phyloP scores from a whole-genome alignment of 2,888 invertebrate genomes.

The Cordilura impudica region DNA sequence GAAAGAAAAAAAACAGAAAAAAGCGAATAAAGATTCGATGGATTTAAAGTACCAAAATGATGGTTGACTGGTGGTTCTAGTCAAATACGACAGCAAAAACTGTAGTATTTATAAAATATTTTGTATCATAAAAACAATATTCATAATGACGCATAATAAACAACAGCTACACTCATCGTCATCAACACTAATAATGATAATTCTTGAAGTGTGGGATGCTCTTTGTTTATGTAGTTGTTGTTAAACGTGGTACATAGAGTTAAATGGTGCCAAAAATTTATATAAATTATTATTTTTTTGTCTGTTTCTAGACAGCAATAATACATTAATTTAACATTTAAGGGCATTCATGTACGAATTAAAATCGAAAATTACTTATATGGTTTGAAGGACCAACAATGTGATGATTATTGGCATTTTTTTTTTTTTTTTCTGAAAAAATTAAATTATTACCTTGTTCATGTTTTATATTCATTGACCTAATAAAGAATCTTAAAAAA shows the following conservation, averaged over 20 bases:
- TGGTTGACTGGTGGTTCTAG: background rate
- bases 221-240: conserved; percentile 1
- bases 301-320: conserved; percentile 7
- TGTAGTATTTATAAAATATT: no score
- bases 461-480: no score
- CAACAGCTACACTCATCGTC: background rate
- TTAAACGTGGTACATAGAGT: background rate
- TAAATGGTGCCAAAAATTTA: conserved; percentile 36
- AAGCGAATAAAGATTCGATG: background rate
- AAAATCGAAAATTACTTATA: background rate
- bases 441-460: no score
- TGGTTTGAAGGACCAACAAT: no score
- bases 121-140: background rate
- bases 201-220: conserved; percentile 46
- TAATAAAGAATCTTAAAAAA: no score
- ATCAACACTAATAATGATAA: conserved; percentile 16
- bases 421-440: no score
- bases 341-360: background rate
- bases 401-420: no score
- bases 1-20: background rate
- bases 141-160: conserved; percentile 43
- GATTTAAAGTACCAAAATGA: background rate
- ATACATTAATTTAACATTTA: background rate
- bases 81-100: background rate
- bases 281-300: conserved; percentile 4